Evolutionary conservation across 2,888 invertebrate genomes (phyloP).

Genomic region (Notocelia uddmanniana): DNA sequence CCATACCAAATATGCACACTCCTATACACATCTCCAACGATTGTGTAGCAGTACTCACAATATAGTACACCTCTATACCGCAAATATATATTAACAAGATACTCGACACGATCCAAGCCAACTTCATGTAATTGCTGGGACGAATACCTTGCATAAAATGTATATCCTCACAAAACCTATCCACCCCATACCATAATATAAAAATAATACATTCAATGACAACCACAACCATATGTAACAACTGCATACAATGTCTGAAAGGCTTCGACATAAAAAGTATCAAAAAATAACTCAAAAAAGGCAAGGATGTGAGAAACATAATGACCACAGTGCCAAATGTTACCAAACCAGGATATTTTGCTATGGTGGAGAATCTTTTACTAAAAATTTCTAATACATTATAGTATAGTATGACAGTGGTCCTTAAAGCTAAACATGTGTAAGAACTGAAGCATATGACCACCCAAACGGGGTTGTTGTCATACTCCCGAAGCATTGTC

Average conservation of each 20-base stretch:
- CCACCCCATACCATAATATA: conserved; percentile 71
- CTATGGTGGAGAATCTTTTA: conserved; percentile 55
- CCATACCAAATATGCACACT: neutral
- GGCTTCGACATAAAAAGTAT: conserved; percentile 49
- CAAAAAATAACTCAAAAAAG: conserved; percentile 57
- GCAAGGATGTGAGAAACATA: conserved; percentile 65
- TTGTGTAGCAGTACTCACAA: neutral
- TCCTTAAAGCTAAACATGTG: conserved; percentile 57
- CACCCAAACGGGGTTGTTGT: conserved; percentile 60
- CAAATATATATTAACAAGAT: conserved; percentile 60
- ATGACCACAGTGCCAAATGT: conserved; percentile 53
- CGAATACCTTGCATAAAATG: conserved; percentile 80
- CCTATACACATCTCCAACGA: neutral
- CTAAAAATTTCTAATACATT: conserved; percentile 60
- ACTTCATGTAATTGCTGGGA: conserved; percentile 65
- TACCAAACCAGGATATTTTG: conserved; percentile 62
- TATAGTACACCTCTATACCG: conserved; percentile 51
- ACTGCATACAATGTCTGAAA: conserved; percentile 54
- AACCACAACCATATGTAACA: conserved; percentile 58
- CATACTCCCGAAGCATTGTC: conserved; percentile 63
- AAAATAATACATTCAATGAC: conserved; percentile 68
- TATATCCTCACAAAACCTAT: conserved; percentile 75
- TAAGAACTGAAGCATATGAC: conserved; percentile 62
- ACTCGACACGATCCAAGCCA: conserved; percentile 62
- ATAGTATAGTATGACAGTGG: conserved; percentile 59